These are phyloP conservation scores for Pagetopsis macropterus DNA, from an alignment of 2,797 vertebrate genomes.

Conservation along the genomic window DNA sequence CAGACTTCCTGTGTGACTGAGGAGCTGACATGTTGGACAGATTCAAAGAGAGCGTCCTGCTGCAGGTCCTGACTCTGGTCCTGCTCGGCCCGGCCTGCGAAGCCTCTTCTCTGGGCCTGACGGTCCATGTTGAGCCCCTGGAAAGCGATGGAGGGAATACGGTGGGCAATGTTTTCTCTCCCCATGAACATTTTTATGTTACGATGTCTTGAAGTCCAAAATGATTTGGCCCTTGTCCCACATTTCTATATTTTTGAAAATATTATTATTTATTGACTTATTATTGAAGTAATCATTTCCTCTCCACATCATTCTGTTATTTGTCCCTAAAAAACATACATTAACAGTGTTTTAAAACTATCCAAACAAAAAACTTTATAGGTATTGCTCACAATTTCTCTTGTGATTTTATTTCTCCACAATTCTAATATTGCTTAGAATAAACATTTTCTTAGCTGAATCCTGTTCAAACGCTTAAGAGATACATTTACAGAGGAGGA, in stretches of 20 bases:
- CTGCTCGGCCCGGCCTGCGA: conserved; percentile 8
- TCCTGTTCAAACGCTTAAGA: neutral
- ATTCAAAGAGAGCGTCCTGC: conserved; percentile 18
- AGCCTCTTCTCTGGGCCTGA: conserved; percentile 72
- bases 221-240: neutral
- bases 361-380: neutral
- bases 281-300: neutral
- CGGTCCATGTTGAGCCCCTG: conserved; percentile 67
- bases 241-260: neutral
- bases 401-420: neutral
- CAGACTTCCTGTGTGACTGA: neutral
- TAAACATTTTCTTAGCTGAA: neutral
- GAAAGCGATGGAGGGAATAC: conserved; percentile 44
- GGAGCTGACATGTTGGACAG: conserved; percentile 47
- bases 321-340: neutral
- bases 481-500: too few relatives aligned
- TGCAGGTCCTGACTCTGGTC: conserved; percentile 57
- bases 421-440: neutral
- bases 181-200: neutral
- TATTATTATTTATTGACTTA: too few relatives aligned
- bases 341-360: neutral
- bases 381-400: neutral
- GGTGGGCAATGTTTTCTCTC: conserved; percentile 44
- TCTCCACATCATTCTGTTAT: neutral
- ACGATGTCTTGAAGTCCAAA: neutral